A percentile compares a stretch with the other conserved stretches of the same genome.
Conservation (phyloP, 2,888 invertebrate genomes). For the Diaphora mendica region DNA sequence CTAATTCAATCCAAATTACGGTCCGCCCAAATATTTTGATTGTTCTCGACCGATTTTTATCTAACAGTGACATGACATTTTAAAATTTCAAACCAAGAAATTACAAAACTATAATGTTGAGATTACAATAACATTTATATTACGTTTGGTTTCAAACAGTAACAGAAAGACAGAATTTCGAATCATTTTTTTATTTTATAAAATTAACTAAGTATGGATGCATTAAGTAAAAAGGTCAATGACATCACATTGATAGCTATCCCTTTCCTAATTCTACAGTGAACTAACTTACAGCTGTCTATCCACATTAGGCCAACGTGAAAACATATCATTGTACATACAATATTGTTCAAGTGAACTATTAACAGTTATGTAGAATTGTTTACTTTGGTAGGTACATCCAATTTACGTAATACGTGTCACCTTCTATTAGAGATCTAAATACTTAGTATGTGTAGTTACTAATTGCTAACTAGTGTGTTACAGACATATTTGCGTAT, state of each 20-base stretch:
- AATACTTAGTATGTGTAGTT: conserved; percentile 13
- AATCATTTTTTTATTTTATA: too few species aligned
- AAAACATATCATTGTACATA: background rate
- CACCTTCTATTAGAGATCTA: conserved; percentile 25
- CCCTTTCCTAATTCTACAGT: background rate
- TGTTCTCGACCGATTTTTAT: too few species aligned
- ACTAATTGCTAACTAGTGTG: conserved; percentile 36
- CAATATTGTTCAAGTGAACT: background rate
- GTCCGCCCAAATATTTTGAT: too few species aligned
- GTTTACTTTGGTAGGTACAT: conserved; percentile 18
- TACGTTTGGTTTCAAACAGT: too few species aligned
- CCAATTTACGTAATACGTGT: conserved; percentile 32
- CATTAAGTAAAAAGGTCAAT: background rate
- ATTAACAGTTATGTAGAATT: background rate
- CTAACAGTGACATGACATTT: too few species aligned
- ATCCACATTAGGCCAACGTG: background rate
- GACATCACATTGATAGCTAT: background rate
- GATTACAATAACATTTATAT: too few species aligned
- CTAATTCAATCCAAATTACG: too few species aligned
- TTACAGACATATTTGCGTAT: conserved; percentile 24
- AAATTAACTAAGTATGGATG: background rate
- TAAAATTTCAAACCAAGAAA: too few species aligned
- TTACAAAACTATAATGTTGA: too few species aligned
- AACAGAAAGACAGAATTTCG: too few species aligned
- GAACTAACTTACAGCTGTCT: background rate